A percentile compares a stretch with the other conserved stretches of the same genome.
phyloP scores from a whole-genome alignment of 1,140 invertebrate genomes.

The Araneus ventricosus region DNA sequence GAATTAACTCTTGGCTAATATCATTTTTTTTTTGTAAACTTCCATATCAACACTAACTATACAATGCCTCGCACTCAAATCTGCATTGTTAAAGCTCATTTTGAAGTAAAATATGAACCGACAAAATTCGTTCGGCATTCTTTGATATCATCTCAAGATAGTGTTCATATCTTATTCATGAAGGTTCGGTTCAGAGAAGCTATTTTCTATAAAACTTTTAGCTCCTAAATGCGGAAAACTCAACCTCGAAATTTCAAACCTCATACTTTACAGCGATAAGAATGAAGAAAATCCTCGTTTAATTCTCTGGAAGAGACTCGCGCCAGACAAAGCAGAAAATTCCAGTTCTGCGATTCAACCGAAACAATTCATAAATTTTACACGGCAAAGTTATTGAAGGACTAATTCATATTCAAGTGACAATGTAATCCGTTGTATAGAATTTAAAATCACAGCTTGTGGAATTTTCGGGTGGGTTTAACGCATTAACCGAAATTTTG shows the following conservation, averaged over 20 bases:
- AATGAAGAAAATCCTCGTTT: neutral
- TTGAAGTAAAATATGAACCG: neutral
- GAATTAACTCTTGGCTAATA: too few species aligned
- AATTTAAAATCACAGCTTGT: neutral
- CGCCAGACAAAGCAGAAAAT: neutral
- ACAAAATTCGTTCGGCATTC: too few species aligned
- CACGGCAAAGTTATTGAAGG: neutral
- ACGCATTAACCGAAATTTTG: neutral
- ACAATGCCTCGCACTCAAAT: neutral
- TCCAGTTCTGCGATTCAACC: neutral
- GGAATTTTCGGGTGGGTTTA: neutral
- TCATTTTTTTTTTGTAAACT: too few species aligned
- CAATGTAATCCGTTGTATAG: neutral
- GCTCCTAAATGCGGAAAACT: too few species aligned
- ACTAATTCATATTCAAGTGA: neutral
- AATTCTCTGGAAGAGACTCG: neutral
- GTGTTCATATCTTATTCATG: neutral
- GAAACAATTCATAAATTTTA: neutral
- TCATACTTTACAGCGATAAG: neutral
- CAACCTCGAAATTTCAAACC: neutral
- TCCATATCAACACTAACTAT: too few species aligned
- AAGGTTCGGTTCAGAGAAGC: neutral
- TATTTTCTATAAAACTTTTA: neutral
- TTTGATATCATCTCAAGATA: neutral
- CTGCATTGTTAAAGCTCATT: neutral